These are phyloP conservation scores for Resseliella maxima DNA, from an alignment of 2,888 invertebrate genomes.

Conservation along the genomic window DNA sequence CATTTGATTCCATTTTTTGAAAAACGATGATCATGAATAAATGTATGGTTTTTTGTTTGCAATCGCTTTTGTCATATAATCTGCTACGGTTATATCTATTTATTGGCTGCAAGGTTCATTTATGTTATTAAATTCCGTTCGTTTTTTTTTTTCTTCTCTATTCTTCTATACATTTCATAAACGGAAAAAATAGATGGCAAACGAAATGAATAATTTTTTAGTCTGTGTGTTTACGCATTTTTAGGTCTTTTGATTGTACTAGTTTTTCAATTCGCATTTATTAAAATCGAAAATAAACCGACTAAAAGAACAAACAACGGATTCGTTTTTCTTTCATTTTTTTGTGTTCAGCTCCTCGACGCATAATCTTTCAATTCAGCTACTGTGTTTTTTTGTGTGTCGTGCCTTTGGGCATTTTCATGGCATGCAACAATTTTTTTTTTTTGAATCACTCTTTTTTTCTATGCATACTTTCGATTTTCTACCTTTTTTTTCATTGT, in stretches of 20 bases:
- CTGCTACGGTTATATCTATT: constrained; percentile 31
- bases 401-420: constrained; percentile 30
- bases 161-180: neutral
- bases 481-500: neutral
- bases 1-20: neutral
- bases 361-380: constrained; percentile 39
- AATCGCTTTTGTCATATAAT: constrained; percentile 26
- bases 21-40: neutral
- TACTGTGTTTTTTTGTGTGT: neutral
- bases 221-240: neutral
- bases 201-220: constrained; percentile 42
- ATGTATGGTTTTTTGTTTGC: neutral
- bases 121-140: constrained; percentile 35
- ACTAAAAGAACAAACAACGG: constrained; percentile 31
- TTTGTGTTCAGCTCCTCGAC: neutral
- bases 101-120: constrained; percentile 46
- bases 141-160: neutral
- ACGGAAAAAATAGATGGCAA: constrained; percentile 11
- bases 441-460: no score
- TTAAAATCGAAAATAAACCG: constrained; percentile 26
- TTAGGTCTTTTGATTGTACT: neutral
- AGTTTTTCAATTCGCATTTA: neutral
- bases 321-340: neutral
- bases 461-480: neutral
- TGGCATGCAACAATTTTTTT: neutral